phyloP scores from a whole-genome alignment of 2,888 invertebrate species.

The Cataglyphis albicans region DNA sequence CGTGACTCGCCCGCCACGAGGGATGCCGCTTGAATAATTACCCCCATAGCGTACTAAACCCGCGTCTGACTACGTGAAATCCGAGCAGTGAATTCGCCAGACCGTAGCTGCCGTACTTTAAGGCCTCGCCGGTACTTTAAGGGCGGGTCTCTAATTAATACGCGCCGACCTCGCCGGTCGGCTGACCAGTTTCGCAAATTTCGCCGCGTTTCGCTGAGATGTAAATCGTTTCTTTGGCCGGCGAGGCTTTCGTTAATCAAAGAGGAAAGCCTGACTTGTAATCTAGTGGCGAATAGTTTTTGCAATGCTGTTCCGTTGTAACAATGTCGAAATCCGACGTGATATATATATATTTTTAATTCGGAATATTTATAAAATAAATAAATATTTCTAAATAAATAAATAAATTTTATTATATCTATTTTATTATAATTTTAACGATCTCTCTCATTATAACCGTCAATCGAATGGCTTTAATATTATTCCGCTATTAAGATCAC shows the following conservation, averaged over 20 bases:
- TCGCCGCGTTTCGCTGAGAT: slow-evolving; percentile 62
- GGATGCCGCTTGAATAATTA: slow-evolving; percentile 85
- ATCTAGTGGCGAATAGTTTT: slow-evolving; percentile 3
- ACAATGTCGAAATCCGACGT: not conserved
- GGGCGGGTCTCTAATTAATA: slow-evolving; percentile 82
- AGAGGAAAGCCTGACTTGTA: slow-evolving; percentile 45
- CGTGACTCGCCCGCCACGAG: slow-evolving; percentile 80
- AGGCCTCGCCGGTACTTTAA: slow-evolving; percentile 81
- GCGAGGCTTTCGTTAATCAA: slow-evolving; percentile 63
- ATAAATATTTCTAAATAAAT: too few relatives aligned
- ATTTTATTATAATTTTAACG: not conserved
- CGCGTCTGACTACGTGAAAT: slow-evolving; percentile 82
- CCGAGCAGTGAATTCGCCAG: slow-evolving; percentile 83
- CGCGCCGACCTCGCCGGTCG: slow-evolving; percentile 67
- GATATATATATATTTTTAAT: not conserved
- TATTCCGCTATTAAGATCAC: slow-evolving; percentile 3
- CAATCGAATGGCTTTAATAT: not conserved
- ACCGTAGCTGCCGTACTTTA: slow-evolving; percentile 80
- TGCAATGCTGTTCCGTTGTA: not conserved
- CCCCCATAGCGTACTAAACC: slow-evolving; percentile 82
- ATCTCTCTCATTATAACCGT: not conserved
- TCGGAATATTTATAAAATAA: not conserved
- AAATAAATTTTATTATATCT: too few relatives aligned
- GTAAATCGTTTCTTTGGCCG: slow-evolving; percentile 60
- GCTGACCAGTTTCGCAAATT: slow-evolving; percentile 72